Evolutionary conservation across 2,888 invertebrate genomes (phyloP).

Genomic region (Zonitis immaculata): DNA sequence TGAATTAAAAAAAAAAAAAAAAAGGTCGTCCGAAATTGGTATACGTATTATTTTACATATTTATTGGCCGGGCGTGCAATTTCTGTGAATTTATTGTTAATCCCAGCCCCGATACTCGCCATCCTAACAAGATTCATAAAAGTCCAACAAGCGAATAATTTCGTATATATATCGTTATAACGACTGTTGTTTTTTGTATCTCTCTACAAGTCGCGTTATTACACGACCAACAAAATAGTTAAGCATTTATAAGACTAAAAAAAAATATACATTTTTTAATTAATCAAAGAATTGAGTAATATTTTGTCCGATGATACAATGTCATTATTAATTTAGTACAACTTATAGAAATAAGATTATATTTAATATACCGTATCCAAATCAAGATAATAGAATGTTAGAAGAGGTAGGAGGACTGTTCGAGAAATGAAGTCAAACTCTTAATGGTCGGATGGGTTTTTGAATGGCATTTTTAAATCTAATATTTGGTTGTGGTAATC

Average conservation of each 20-base stretch:
- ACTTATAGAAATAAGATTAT: neutral
- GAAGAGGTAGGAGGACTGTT: neutral
- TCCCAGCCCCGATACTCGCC: conserved; percentile 16
- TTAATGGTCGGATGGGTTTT: conserved; percentile 19
- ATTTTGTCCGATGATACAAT: no score
- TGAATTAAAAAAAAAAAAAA: no score
- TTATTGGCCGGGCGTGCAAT: conserved; percentile 32
- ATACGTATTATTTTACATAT: conserved; percentile 33
- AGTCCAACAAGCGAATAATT: conserved; percentile 31
- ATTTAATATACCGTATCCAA: conserved; percentile 4
- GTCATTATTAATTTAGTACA: no score
- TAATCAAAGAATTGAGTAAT: conserved; percentile 4
- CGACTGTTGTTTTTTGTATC: conserved; percentile 31
- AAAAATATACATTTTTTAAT: no score
- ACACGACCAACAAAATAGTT: no score
- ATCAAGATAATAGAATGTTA: conserved; percentile 2
- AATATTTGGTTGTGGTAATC: conserved; percentile 22
- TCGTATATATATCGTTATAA: conserved; percentile 30
- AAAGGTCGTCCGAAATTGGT: neutral
- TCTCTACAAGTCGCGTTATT: no score
- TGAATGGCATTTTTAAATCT: conserved; percentile 26
- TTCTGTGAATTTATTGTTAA: conserved; percentile 34
- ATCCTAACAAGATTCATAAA: conserved; percentile 35
- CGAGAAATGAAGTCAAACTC: conserved; percentile 10
- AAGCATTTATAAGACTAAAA: no score